Conservation (phyloP, 2,888 invertebrate genomes). For the Acronicta leporina region DNA sequence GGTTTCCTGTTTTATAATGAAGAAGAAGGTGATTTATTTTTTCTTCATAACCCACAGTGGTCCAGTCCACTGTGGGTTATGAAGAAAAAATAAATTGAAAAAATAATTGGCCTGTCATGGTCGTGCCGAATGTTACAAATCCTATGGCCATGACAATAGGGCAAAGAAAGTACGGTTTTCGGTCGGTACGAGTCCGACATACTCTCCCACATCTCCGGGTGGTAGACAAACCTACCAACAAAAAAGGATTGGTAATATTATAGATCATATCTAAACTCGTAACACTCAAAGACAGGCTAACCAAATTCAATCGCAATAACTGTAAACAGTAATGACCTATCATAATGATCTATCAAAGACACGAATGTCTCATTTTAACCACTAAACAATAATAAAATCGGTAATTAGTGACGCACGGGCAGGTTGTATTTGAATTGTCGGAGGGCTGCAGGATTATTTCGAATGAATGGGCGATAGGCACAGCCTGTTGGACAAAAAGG, state of each 20-base stretch:
- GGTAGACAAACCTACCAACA: too few species aligned
- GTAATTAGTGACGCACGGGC: slow-evolving; percentile 32
- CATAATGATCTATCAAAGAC: slow-evolving; percentile 38
- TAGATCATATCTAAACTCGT: background rate
- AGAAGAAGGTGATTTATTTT: background rate
- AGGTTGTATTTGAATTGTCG: slow-evolving; percentile 30
- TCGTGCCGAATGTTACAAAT: too few species aligned
- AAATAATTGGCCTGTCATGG: too few species aligned
- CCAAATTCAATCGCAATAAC: slow-evolving; percentile 6
- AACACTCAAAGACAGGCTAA: background rate
- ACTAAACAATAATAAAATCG: slow-evolving; percentile 38
- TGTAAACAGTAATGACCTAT: slow-evolving; percentile 18
- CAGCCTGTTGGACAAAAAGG: slow-evolving; percentile 31
- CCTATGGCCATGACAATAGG: too few species aligned
- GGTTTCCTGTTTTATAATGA: background rate
- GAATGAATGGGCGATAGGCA: slow-evolving; percentile 40
- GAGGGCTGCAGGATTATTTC: slow-evolving; percentile 40
- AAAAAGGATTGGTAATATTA: too few species aligned
- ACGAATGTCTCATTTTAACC: slow-evolving; percentile 35
- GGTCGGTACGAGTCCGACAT: too few species aligned
- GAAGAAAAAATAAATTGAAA: too few species aligned
- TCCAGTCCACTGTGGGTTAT: too few species aligned
- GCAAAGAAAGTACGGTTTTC: too few species aligned
- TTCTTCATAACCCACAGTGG: too few species aligned
- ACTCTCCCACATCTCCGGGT: too few species aligned